Conservation (phyloP, 1,140 invertebrate species). For the Himalopsyche phryganea region DNA sequence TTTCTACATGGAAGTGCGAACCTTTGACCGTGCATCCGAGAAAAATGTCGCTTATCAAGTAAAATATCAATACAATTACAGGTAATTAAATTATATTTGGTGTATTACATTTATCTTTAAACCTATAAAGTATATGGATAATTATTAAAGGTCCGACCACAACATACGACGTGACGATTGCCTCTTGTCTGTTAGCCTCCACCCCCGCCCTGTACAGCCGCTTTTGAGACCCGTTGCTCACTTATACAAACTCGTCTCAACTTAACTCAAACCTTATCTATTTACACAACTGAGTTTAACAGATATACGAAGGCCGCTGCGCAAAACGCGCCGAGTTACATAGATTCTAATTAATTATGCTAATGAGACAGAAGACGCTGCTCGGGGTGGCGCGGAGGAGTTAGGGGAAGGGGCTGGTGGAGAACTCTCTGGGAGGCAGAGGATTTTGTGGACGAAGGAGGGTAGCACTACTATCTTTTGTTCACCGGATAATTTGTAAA, state of each 20-base stretch:
- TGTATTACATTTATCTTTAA: too few relatives aligned
- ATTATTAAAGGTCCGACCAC: too few relatives aligned
- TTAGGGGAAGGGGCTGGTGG: neutral
- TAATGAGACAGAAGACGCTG: slow-evolving; percentile 32
- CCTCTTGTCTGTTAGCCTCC: neutral
- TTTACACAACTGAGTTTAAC: slow-evolving; percentile 35
- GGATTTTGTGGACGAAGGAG: neutral
- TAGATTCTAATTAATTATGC: slow-evolving; percentile 37
- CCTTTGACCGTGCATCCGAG: too few relatives aligned
- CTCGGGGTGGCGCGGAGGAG: slow-evolving; percentile 8
- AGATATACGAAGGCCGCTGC: slow-evolving; percentile 28
- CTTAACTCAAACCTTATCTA: slow-evolving; percentile 34
- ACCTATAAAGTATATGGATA: too few relatives aligned
- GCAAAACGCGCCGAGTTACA: slow-evolving; percentile 33
- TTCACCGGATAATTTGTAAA: too few relatives aligned
- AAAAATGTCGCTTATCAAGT: too few relatives aligned
- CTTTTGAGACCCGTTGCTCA: slow-evolving; percentile 17
- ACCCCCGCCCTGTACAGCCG: neutral
- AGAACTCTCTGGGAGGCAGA: neutral
- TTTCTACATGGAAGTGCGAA: too few relatives aligned
- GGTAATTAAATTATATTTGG: too few relatives aligned
- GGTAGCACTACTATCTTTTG: neutral
- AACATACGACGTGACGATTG: too few relatives aligned
- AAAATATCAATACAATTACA: too few relatives aligned
- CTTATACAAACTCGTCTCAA: slow-evolving; percentile 27